Conservation (phyloP, 2,888 invertebrate species). For the Scaptomyza polygonia region DNA sequence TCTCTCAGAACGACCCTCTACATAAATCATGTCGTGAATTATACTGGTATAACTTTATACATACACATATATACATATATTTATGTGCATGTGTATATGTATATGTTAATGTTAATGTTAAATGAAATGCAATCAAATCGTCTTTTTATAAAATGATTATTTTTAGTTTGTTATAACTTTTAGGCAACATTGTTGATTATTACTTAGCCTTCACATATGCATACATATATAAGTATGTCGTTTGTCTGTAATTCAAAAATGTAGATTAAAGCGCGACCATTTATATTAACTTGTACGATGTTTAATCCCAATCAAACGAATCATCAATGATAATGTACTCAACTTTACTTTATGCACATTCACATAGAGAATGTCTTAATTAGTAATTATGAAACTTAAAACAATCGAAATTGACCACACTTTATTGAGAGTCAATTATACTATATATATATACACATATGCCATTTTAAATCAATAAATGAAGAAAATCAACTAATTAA, state of each 20-base stretch:
- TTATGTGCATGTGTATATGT: no score
- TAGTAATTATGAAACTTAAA: no score
- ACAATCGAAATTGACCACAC: conserved; percentile 7
- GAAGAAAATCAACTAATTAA: conserved; percentile 27
- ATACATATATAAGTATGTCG: conserved; percentile 8
- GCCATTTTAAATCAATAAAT: conserved; percentile 45
- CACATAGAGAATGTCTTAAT: no score
- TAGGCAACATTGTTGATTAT: conserved; percentile 71
- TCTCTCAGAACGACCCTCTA: background rate
- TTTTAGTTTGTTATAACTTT: conserved; percentile 53
- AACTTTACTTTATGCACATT: conserved; percentile 34
- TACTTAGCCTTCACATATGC: conserved; percentile 59
- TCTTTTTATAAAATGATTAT: conserved; percentile 21
- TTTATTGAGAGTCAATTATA: conserved; percentile 25
- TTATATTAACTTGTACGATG: conserved; percentile 15
- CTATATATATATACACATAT: conserved; percentile 32
- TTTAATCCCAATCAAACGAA: conserved; percentile 29
- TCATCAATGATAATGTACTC: conserved; percentile 35
- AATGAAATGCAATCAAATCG: conserved; percentile 4
- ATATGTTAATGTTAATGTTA: background rate
- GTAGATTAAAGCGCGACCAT: background rate
- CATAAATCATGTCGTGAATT: background rate
- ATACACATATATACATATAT: background rate
- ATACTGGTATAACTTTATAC: background rate
- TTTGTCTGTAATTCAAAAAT: conserved; percentile 20